Conservation (phyloP, 2,888 invertebrate genomes). For the Eristalis intricaria region DNA sequence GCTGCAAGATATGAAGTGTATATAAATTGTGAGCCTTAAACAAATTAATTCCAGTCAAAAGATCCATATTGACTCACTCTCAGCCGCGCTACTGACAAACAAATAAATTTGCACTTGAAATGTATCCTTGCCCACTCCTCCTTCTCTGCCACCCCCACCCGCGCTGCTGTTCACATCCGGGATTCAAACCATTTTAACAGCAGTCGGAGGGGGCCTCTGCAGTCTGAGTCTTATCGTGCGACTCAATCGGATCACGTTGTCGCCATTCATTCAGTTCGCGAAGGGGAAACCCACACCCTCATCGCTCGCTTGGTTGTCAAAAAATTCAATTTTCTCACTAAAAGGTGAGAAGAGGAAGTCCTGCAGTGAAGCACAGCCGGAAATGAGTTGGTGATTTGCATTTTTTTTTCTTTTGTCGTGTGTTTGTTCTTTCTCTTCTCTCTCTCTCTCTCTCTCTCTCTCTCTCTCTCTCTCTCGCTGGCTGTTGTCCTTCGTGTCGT, state of each 20-base stretch:
- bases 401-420: neutral
- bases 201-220: neutral
- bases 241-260: conserved; percentile 62
- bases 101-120: conserved; percentile 47
- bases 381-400: conserved; percentile 47
- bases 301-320: conserved; percentile 26
- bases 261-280: conserved; percentile 23
- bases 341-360: conserved; percentile 15
- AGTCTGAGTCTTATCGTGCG: conserved; percentile 37
- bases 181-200: conserved; percentile 12
- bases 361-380: conserved; percentile 49
- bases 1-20: neutral
- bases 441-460: neutral
- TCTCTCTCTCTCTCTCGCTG: conserved; percentile 11
- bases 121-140: conserved; percentile 12
- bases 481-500: neutral
- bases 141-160: too few species aligned
- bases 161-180: conserved; percentile 11
- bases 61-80: conserved; percentile 31
- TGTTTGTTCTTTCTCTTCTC: conserved; percentile 12
- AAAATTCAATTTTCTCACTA: conserved; percentile 40
- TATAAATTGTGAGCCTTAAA: conserved; percentile 46
- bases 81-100: conserved; percentile 12
- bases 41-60: conserved; percentile 53
- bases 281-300: too few species aligned